phyloP scores from a whole-genome alignment of 2,797 vertebrate genomes.

The Hyperoplus immaculatus region DNA sequence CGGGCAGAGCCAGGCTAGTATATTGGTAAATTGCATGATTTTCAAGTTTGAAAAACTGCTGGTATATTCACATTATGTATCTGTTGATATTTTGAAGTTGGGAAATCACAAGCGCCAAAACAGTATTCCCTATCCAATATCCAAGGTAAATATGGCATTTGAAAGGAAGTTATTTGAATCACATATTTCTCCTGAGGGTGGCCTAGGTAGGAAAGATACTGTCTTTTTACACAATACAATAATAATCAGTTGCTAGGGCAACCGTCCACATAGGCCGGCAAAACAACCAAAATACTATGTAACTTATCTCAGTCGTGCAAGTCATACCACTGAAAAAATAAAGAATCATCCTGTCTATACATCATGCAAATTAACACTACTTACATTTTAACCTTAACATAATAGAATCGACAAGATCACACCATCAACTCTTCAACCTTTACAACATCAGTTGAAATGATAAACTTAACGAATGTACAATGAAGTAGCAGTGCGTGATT shows the following conservation, averaged over 20 bases:
- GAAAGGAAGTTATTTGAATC: slow-evolving; percentile 72
- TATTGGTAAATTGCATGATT: neutral
- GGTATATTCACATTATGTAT: neutral
- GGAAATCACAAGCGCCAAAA: neutral
- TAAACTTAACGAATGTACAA: slow-evolving; percentile 1
- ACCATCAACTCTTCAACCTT: neutral
- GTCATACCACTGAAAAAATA: neutral
- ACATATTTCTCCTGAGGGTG: slow-evolving; percentile 57
- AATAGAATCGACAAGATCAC: neutral
- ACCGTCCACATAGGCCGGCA: slow-evolving; percentile 64
- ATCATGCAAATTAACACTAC: neutral
- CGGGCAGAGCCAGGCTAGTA: no score
- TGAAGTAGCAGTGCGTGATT: slow-evolving; percentile 41
- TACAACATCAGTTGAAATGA: neutral
- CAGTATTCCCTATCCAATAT: slow-evolving; percentile 8
- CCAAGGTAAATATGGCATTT: slow-evolving; percentile 42
- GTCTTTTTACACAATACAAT: slow-evolving; percentile 53
- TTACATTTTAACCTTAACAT: neutral
- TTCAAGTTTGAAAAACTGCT: neutral
- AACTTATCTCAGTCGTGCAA: slow-evolving; percentile 31
- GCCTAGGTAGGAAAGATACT: no score
- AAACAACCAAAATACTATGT: slow-evolving; percentile 53
- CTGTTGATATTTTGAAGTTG: neutral
- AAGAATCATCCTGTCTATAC: neutral
- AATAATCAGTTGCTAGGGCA: slow-evolving; percentile 66